These are phyloP conservation scores for Heliconius charithonia DNA, from an alignment of 2,888 invertebrate species.

Conservation along the genomic window DNA sequence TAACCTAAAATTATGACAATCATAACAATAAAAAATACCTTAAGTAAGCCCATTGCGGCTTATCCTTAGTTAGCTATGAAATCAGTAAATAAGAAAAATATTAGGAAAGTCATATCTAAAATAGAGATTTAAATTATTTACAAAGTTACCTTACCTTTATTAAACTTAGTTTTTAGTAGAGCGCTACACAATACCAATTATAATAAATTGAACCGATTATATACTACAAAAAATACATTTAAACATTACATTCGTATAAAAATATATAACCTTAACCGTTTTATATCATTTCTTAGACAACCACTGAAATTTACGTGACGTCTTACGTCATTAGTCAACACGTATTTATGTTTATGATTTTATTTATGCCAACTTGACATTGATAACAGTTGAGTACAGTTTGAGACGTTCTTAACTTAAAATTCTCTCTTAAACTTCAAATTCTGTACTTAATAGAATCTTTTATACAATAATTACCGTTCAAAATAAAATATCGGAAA, in stretches of 20 bases:
- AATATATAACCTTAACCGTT: neutral
- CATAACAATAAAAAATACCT: constrained; percentile 62
- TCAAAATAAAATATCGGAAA: no score
- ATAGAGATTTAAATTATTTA: neutral
- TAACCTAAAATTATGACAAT: constrained; percentile 61
- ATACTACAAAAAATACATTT: neutral
- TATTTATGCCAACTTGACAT: neutral
- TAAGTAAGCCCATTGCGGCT: constrained; percentile 64
- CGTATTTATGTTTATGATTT: neutral
- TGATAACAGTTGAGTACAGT: neutral
- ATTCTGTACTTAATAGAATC: no score
- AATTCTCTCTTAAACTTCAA: no score
- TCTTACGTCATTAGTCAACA: neutral
- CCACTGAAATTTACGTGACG: neutral
- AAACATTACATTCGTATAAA: neutral
- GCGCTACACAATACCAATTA: neutral
- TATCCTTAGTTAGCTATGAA: constrained; percentile 69
- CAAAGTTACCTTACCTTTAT: constrained; percentile 1
- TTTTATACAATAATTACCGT: no score
- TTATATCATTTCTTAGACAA: neutral
- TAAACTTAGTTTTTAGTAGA: neutral
- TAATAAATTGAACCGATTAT: neutral
- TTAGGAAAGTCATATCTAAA: neutral
- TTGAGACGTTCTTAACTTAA: no score
- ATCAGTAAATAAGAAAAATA: constrained; percentile 47